Percentiles rank a stretch among this genome's conserved stretches.
Evolutionary conservation across 2,888 invertebrate genomes (phyloP).

Genomic region (Bugula neritina): DNA sequence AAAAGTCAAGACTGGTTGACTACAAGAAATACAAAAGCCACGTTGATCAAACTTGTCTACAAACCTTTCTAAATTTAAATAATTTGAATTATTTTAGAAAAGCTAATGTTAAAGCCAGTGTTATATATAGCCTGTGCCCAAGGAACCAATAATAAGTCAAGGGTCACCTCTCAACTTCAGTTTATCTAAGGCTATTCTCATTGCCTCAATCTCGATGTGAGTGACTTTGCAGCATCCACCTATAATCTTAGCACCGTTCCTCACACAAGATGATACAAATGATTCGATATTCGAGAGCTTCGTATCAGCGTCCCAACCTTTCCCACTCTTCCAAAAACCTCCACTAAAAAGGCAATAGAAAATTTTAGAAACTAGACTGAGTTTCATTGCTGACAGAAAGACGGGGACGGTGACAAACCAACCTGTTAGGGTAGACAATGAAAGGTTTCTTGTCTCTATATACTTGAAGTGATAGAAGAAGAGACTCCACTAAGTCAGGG

Average conservation of each 20-base stretch:
- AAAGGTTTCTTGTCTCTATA: constrained; percentile 57
- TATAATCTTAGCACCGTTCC: constrained; percentile 73
- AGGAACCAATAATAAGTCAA: too few species aligned
- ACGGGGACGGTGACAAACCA: constrained; percentile 55
- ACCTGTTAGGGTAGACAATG: constrained; percentile 87
- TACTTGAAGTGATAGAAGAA: constrained; percentile 56
- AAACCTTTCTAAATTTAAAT: too few species aligned
- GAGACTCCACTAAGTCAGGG: constrained; percentile 62
- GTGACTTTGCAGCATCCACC: constrained; percentile 88
- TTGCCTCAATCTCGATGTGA: constrained; percentile 65
- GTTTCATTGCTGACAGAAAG: neutral
- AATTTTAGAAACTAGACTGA: neutral
- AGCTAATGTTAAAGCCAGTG: too few species aligned
- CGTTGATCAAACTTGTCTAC: too few species aligned
- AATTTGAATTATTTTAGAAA: too few species aligned
- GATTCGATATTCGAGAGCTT: constrained; percentile 58
- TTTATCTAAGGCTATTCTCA: constrained; percentile 5
- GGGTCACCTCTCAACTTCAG: too few species aligned
- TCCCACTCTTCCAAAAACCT: constrained; percentile 19
- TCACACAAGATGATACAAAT: constrained; percentile 73
- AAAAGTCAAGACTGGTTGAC: too few species aligned
- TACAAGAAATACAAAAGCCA: too few species aligned
- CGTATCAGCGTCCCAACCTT: constrained; percentile 48
- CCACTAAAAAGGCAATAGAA: constrained; percentile 1
- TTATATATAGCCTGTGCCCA: too few species aligned